Evolutionary conservation across 2,113 vertebrate species (phyloP), one percentile per base, ranked within the genome.

Genomic region (Crotophaga sulcirostris): DNA sequence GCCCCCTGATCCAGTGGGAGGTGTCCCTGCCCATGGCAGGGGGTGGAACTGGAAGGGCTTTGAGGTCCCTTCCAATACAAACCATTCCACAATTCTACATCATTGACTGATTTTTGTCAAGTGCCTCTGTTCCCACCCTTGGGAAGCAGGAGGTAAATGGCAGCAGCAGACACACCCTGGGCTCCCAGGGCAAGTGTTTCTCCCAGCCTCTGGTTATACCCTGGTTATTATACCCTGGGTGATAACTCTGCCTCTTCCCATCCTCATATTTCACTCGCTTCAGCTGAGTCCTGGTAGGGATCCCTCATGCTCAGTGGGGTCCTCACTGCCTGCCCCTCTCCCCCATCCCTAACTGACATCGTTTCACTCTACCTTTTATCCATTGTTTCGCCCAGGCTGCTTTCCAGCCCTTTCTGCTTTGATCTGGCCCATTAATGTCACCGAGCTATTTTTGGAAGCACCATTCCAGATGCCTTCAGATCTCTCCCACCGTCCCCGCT

Each of bases 401-500:
- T 59, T 68, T 68, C 90, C 92, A 93, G 14, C 54, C 76, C 73
- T 60, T 58, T n/a, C 15, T 9, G 72, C 93, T 94, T 69, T 73
- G 54, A 69, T 69, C 80, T 33, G 40, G 58, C 51, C 85, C 38
- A 4, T 74, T 56, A 42, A 68, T 75, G 90, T 28, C 85, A 47
- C 63, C 16, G 7, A 56, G 49, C 59, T 74, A 38, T 93, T 95
- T 96, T 70, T 36, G 75, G 95, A 52, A 76, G 51, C 68, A 33
- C n/a, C 36, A 6, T 72, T 89, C 79, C 95, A 69, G 89, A 64
- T 84, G 92, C 88, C 85, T 74, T 73, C 64, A 59, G 87, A 29
- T 69, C 68, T 31, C 68, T 74, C 36, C 75, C 11, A 2, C 70
- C 3, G 4, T 23, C 84, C 36, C 72, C 1, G 2, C 58, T 7